Conservation (phyloP, 2,113 vertebrate genomes). For the Zapus hudsonius region DNA sequence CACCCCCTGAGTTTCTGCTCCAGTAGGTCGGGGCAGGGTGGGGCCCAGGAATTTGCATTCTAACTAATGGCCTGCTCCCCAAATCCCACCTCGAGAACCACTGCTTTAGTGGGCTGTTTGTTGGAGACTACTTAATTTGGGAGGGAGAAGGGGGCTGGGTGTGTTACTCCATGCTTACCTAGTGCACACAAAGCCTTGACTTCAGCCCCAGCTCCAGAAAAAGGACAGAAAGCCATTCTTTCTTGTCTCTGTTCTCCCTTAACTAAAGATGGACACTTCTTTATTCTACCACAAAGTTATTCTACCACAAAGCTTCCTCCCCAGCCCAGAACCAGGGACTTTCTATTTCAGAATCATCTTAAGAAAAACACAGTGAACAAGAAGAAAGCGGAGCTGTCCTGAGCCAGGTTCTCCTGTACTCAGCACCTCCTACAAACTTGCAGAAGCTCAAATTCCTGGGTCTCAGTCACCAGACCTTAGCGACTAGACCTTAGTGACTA, state of each 20-base stretch:
- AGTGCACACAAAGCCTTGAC: neutral
- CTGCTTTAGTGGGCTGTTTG: neutral
- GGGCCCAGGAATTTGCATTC: slow-evolving; percentile 28
- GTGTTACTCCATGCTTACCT: neutral
- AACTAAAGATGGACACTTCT: no score
- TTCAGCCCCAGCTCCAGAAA: neutral
- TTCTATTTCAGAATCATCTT: slow-evolving; percentile 22
- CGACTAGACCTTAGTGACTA: neutral
- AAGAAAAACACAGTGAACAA: neutral
- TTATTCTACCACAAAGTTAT: neutral
- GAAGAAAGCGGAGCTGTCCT: neutral
- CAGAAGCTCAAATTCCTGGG: no score
- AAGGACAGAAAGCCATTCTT: neutral
- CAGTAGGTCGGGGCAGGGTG: neutral
- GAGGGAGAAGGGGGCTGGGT: neutral
- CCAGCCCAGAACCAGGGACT: neutral
- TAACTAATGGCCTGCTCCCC: slow-evolving; percentile 1
- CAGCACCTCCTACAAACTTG: no score
- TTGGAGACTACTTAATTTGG: neutral
- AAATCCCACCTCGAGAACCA: neutral
- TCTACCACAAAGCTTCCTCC: neutral
- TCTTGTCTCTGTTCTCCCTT: neutral
- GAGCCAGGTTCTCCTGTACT: no score
- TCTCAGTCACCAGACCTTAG: no score
- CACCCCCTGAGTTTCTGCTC: neutral